Conservation (phyloP, 2,888 invertebrate genomes). For the Monopis laevigella region DNA sequence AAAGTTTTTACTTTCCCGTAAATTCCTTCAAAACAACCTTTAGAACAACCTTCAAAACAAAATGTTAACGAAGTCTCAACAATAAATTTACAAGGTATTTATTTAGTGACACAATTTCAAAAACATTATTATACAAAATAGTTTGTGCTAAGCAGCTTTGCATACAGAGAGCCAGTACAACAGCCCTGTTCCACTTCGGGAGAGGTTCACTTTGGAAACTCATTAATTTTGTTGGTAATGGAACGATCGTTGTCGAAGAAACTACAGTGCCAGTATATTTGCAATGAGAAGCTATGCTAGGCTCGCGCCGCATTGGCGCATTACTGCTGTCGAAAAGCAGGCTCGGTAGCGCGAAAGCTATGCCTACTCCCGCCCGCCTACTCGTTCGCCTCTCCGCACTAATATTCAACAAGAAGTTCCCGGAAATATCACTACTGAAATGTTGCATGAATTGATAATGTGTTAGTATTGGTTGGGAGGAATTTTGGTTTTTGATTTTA, state of each 20-base stretch:
- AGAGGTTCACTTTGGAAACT: slow-evolving; percentile 12
- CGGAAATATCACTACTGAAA: slow-evolving; percentile 6
- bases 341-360: slow-evolving; percentile 9
- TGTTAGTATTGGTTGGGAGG: too few species aligned
- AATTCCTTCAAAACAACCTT: too few species aligned
- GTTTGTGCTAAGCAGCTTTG: neutral
- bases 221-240: slow-evolving; percentile 13
- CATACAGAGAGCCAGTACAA: neutral
- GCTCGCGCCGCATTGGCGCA: slow-evolving; percentile 10
- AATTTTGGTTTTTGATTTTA: too few species aligned
- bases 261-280: slow-evolving; percentile 10
- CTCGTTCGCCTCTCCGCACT: too few species aligned
- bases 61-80: too few species aligned
- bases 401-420: slow-evolving; percentile 8
- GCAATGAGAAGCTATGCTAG: slow-evolving; percentile 7
- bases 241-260: slow-evolving; percentile 13
- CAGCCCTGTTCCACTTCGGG: neutral
- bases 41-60: too few species aligned
- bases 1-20: too few species aligned
- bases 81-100: too few species aligned
- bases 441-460: too few species aligned
- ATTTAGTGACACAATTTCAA: too few species aligned
- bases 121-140: neutral
- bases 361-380: slow-evolving; percentile 3
- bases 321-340: slow-evolving; percentile 8